phyloP scores from a whole-genome alignment of 2,888 invertebrate species.

The Boloria selene region DNA sequence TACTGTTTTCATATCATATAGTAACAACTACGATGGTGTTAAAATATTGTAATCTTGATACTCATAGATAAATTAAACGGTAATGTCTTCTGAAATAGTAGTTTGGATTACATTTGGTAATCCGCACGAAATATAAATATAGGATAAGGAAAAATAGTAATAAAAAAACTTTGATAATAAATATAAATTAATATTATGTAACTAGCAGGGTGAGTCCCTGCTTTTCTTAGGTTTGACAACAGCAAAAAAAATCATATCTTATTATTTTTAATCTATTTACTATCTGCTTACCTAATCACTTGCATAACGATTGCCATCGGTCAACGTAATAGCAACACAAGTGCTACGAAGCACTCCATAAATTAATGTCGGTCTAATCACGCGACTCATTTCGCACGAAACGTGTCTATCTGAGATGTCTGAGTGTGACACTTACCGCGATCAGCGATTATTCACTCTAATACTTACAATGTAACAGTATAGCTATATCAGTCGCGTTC shows the following conservation, averaged over 20 bases:
- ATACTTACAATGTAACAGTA: slow-evolving; percentile 2
- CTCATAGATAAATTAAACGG: too few relatives aligned
- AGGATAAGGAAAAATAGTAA: too few relatives aligned
- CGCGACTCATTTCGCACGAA: slow-evolving; percentile 44
- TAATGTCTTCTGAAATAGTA: too few relatives aligned
- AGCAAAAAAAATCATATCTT: too few relatives aligned
- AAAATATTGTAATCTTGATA: too few relatives aligned
- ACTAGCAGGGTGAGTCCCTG: too few relatives aligned
- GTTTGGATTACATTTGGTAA: too few relatives aligned
- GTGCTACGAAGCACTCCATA: slow-evolving; percentile 38
- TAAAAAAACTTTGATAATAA: neutral
- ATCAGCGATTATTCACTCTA: slow-evolving; percentile 23
- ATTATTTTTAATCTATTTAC: neutral
- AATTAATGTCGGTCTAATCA: slow-evolving; percentile 45
- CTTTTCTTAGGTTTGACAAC: too few relatives aligned
- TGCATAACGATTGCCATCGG: slow-evolving; percentile 18
- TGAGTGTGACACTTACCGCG: slow-evolving; percentile 24
- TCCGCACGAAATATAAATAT: too few relatives aligned
- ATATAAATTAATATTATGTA: neutral
- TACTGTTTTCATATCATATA: too few relatives aligned
- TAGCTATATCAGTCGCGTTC: neutral
- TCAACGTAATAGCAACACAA: slow-evolving; percentile 34
- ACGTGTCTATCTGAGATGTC: slow-evolving; percentile 29
- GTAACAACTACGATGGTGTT: too few relatives aligned
- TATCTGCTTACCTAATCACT: slow-evolving; percentile 13